Evolutionary conservation across 2,113 vertebrate species (phyloP).

Genomic region (Takifugu flavidus): DNA sequence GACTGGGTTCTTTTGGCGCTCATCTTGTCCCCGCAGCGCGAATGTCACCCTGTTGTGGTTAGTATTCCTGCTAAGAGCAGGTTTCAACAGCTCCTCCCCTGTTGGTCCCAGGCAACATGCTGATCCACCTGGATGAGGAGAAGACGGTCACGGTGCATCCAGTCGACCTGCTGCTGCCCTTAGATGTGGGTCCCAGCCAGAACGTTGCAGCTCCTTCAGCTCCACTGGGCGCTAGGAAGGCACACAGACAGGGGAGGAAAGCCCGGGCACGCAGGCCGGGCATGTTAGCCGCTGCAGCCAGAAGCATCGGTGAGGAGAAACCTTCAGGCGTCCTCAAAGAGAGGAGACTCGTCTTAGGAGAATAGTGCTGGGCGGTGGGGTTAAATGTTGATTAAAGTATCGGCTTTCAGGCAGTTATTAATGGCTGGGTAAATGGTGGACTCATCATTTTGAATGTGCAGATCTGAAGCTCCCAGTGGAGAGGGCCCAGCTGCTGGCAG

Average conservation of each 20-base stretch:
- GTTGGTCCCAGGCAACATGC: slow-evolving; percentile 74
- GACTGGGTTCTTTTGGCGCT: no score
- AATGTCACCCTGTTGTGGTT: neutral
- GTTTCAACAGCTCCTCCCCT: neutral
- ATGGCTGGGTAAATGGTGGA: no score
- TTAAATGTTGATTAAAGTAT: no score
- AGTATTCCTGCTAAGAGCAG: no score
- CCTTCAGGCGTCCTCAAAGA: neutral
- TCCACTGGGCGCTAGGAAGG: slow-evolving; percentile 73
- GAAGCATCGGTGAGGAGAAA: slow-evolving; percentile 74
- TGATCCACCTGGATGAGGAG: slow-evolving; percentile 77
- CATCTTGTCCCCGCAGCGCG: no score
- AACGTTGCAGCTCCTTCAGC: slow-evolving; percentile 19
- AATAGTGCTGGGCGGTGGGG: neutral
- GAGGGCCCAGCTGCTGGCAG: slow-evolving; percentile 51
- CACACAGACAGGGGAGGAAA: slow-evolving; percentile 79
- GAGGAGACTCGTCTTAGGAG: neutral
- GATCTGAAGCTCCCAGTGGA: slow-evolving; percentile 41
- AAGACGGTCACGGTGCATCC: slow-evolving; percentile 53
- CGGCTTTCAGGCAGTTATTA: no score
- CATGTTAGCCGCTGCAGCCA: slow-evolving; percentile 43
- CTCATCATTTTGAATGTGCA: slow-evolving; percentile 24
- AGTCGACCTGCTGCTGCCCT: slow-evolving; percentile 55
- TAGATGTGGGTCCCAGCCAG: slow-evolving; percentile 45
- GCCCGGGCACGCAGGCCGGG: slow-evolving; percentile 73